Evolutionary conservation across 2,113 vertebrate genomes (phyloP), one percentile per base, ranked within the genome.

Genomic region (Pristiophorus japonicus): DNA sequence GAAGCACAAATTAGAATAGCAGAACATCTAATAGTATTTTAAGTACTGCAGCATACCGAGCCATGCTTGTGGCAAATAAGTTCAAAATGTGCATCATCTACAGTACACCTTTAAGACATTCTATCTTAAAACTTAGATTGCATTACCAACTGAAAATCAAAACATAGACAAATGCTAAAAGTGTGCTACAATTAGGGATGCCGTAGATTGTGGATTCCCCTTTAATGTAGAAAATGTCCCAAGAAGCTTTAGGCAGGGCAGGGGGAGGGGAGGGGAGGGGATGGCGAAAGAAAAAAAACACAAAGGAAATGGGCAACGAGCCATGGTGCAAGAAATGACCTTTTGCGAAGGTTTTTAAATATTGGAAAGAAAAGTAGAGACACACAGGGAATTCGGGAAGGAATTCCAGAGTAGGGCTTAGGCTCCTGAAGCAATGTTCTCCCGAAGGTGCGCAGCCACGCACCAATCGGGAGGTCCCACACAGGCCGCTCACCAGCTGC

Each of bases 21-120:
- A 92, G 34, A 92, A 38, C 16, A 65, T 38, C 16, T 38, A 81
- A 91, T 7, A 16, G 45, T 24, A 22, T 30, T 59, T 90, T 6
- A n/a, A 34, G 18, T 63, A 38, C 47, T 55, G 47, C 14, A 51
- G 85, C 85, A 88, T 30, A 88, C 27, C 20, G 81, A 90, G 27
- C 34, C 5, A 18, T 65, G 78, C 4, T 87, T 55, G 51, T 88
- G n/a, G 59, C 34, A 24, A n/a, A 22, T 38, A 62, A 63, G 7
- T 65, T 92, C 88, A 92, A 92, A 63, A 92, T 63, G 88, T 92
- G 88, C 14, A 92, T 20, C 34, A 63, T 38, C 18, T 63, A 92
- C 88, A 63, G 14, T 38, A n/a, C 6, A 63, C 4, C 7, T 65
- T 91, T 6, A 22, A n/a, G 59, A 65, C n/a, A 65, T 63, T 20